Evolutionary conservation across 2,113 vertebrate species (phyloP), one percentile per base, ranked within the genome.

Genomic region (Pitta sordida): DNA sequence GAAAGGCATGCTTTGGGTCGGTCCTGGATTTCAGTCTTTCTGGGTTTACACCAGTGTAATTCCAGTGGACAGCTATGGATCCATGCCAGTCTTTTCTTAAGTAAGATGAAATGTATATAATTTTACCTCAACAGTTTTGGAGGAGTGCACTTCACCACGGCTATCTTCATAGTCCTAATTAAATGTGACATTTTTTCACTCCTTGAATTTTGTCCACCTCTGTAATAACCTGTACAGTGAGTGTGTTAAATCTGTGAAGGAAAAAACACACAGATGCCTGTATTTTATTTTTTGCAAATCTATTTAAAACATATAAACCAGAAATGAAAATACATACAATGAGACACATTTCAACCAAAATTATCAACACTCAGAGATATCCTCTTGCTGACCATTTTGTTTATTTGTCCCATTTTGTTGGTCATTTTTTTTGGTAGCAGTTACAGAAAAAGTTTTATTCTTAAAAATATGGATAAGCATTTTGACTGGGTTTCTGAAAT

Each of bases 101-200:
- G 81, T 46, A 52, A 37, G 56, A 74, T 56, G 34, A 79, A 86
- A 88, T 82, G 44, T 15, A 15, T 87, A 51, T 64, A 41, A 59
- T 90, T 96, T 91, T 83, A 34, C 89, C 83, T 82, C 32, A 77
- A 70, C 43, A 83, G 34, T 84, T 91, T 90, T 30, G 4, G 70
- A 94, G 59, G 34, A 16, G 15, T 34, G 7, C 84, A 79, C 26
- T 77, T 91, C 64, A 70, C 70, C 10, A 14, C 59, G 79, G 32
- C 83, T 79, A 20, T 94, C 71, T 76, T 92, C 59, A 82, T 86
- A 83, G 89, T 90, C 76, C 93, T 96, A 96, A 97, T 96, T 94
- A 93, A 92, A 95, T 85, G 80, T 95, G 95, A 93, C 87, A 95
- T 93, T 97, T 97, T 97, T 96, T 96, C 90, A 94, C 90, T 96